Conservation (phyloP, 2,797 vertebrate genomes). For the Buphagus erythrorhynchus region DNA sequence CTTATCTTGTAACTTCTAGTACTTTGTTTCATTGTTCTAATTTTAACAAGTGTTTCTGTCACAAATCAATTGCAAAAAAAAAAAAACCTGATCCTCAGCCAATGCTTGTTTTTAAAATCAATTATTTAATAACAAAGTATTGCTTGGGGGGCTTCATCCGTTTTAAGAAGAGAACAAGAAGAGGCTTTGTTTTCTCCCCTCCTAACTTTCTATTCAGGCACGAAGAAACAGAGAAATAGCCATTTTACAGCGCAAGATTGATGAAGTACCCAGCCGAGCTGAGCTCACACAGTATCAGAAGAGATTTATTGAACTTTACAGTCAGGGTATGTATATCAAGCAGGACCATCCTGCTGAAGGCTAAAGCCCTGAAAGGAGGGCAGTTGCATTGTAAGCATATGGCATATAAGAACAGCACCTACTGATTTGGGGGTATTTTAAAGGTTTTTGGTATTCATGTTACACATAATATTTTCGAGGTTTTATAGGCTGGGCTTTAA, state of each 20-base stretch:
- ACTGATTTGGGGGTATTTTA: not conserved
- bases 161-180: slow-evolving; percentile 58
- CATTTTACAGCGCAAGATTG: slow-evolving; percentile 95
- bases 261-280: slow-evolving; percentile 94
- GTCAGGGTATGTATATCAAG: slow-evolving; percentile 87
- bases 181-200: slow-evolving; percentile 24
- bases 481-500: not conserved
- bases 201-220: slow-evolving; percentile 81
- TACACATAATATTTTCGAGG: not conserved
- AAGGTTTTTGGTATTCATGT: not conserved
- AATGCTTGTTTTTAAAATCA: not conserved
- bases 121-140: not conserved
- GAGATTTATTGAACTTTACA: slow-evolving; percentile 97
- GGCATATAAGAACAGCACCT: not conserved
- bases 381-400: not conserved
- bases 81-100: not conserved
- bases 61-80: not conserved
- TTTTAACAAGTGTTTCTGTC: not conserved
- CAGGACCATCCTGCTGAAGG: not conserved
- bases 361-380: not conserved
- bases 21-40: not conserved
- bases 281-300: slow-evolving; percentile 99
- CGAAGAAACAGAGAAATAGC: slow-evolving; percentile 97
- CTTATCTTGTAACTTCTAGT: not conserved
- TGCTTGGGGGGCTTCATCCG: slow-evolving; percentile 13